Base-by-base conservation (phyloP, 2,113 vertebrate genomes). In the Hylia prasina region DNA sequence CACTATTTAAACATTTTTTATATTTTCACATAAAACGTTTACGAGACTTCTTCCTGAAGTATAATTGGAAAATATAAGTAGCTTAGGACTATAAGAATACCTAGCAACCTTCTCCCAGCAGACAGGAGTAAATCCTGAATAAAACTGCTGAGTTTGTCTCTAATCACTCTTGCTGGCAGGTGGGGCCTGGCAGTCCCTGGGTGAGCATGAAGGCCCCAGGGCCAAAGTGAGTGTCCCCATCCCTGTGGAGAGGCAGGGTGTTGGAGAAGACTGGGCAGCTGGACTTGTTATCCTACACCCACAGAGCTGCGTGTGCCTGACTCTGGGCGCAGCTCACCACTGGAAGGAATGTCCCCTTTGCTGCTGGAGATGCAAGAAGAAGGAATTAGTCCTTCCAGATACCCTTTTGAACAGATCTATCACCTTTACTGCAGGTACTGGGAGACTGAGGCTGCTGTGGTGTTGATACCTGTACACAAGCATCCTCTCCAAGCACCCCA, bases 51-150 rank as follows among this genome's bases (percentile, higher is more conserved):
- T 54, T 94, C 70, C 31, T 30, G 28, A 65, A 86, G 28, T 73
- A 57, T 85, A 93, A 80, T 54, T 88, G 71, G 66, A 91, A 91
- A 87, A 63, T n/a, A 18, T 61, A 93, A 91, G 93, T 70, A 94
- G 78, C 79, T 91, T 94, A 94, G 23, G 70, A 53, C 57, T 89
- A 2, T 22, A 68, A 63, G 69, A 70, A 54, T 79, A 66, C 51
- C 51, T 75, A 79, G 28, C 50, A 91, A 40, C 53, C n/a, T 83
- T 91, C n/a, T 91, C 45, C 20, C 5, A 3, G 48, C 72, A 86
- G 75, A 48, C 47, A 79, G 48, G 25, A 76, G 50, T 82, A 94
- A 93, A 89, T 82, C 61, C 81, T 50, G 47, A 69, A 37, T 39
- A 53, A 87, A 93, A 54, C 65, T 81, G 56, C 44, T 61, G 75